Conservation (phyloP, 2,797 vertebrate genomes). For the Enteromius argenteus region DNA sequence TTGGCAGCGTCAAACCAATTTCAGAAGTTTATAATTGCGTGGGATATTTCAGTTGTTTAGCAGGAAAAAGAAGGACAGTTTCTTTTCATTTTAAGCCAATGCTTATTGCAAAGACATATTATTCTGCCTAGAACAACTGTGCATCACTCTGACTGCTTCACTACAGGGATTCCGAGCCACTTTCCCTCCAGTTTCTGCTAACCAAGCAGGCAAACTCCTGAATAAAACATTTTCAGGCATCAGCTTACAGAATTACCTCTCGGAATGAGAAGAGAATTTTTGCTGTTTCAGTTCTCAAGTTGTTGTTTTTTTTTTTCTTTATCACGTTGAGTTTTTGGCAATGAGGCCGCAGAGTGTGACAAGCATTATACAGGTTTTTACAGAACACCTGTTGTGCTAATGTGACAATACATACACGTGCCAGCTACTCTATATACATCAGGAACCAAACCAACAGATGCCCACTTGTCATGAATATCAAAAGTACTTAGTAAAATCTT, state of each 20-base stretch:
- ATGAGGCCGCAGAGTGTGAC: not conserved
- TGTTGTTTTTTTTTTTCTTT: not conserved
- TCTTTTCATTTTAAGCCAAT: not conserved
- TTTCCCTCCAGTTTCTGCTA: conserved; percentile 36
- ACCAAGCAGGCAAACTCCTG: conserved; percentile 42
- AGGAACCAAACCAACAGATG: conserved; percentile 30
- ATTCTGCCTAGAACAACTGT: conserved; percentile 31
- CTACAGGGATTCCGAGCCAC: conserved; percentile 35
- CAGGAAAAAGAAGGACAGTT: not conserved
- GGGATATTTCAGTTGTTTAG: conserved; percentile 29
- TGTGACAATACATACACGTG: conserved; percentile 34
- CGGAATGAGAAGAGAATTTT: conserved; percentile 26
- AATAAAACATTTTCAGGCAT: conserved; percentile 50
- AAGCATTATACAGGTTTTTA: conserved; percentile 17
- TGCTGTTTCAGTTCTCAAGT: conserved; percentile 17
- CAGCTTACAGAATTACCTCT: conserved; percentile 37
- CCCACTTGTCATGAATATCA: conserved; percentile 8
- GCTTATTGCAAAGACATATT: conserved; percentile 29
- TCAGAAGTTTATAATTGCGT: conserved; percentile 15
- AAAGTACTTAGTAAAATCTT: conserved; percentile 11
- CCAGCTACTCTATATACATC: conserved; percentile 35
- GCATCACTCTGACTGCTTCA: conserved; percentile 40
- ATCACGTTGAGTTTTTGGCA: conserved; percentile 36
- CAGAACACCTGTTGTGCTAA: conserved; percentile 45
- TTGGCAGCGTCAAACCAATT: conserved; percentile 21